Base-by-base conservation (phyloP, 2,797 vertebrate species). In the Halcyon leucocephala region DNA sequence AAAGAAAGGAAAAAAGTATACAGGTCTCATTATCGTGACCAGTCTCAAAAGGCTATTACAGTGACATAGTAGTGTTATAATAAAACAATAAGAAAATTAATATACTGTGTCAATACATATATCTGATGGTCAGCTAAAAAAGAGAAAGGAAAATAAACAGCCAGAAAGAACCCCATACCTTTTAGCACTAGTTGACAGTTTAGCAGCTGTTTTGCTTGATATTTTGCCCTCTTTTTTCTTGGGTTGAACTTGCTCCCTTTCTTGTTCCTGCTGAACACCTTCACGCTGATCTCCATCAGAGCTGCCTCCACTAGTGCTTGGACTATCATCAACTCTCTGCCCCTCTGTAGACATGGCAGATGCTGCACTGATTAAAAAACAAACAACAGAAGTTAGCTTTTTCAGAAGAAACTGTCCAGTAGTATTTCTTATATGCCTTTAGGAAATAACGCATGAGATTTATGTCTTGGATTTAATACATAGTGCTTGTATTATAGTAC, bases 161-260 rank as follows among this genome's bases (percentile, higher is more conserved):
- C 21, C 22, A 39, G 33, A 61, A 46, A 42, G 44, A 90, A 48
- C 24, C 61, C 20, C 1, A 1, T 98, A 99, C 99, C 99, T 99
- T 98, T 99, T 99, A 98, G 99, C 99, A 98, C 99, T 99, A 91
- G 99, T 99, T 94, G 99, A 99, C 97, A 99, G 98, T 97, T 99
- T 99, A 97, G 99, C 99, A 60, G 99, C 99, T 4, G 99, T 99
- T 98, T 99, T 99, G 97, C 99, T 99, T 64, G 99, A 99, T 97
- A 99, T 99, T 98, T 99, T 99, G 55, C 99, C 99, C 96, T 99
- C 99, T 97, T 99, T 99, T 98, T 99, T 99, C 98, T 99, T 99
- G 96, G 99, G 99, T 97, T 99, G 99, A 74, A 99, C 98, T 95
- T 99, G 99, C 90, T 99, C 99, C 39, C 99, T 98, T 97, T 99